Evolutionary conservation across 1,140 invertebrate species (phyloP).

Genomic region (Aphelinus atriplicis): DNA sequence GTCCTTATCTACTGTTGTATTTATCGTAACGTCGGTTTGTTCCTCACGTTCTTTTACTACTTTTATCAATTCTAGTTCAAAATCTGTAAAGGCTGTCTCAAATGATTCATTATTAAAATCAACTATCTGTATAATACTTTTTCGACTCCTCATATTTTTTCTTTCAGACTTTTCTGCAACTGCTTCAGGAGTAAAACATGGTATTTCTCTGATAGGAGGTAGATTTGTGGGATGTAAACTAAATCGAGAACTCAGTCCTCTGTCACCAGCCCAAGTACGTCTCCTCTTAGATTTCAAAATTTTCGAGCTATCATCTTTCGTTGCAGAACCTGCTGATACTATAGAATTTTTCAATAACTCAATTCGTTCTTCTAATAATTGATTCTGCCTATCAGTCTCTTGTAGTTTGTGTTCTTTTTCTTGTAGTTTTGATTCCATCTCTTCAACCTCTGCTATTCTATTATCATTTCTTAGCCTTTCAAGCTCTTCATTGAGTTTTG

Average conservation of each 20-base stretch:
- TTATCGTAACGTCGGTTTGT: conserved; percentile 9
- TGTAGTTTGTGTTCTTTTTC: conserved; percentile 47
- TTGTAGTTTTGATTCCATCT: conserved; percentile 50
- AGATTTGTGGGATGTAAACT: conserved; percentile 31
- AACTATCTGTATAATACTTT: conserved; percentile 45
- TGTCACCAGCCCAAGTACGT: conserved; percentile 46
- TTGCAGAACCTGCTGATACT: conserved; percentile 40
- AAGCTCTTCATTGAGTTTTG: conserved; percentile 62
- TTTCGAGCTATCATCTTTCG: conserved; percentile 22
- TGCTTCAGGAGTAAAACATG: conserved; percentile 23
- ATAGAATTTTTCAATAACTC: conserved; percentile 51
- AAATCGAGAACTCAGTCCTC: conserved; percentile 31
- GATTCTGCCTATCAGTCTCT: conserved; percentile 46
- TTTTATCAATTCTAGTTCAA: conserved; percentile 53
- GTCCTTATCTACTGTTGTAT: too few species aligned
- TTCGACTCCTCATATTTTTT: conserved; percentile 34
- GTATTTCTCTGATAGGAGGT: conserved; percentile 48
- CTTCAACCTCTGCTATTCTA: conserved; percentile 46
- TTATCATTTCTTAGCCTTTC: conserved; percentile 48
- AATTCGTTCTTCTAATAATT: conserved; percentile 51
- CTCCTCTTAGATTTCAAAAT: conserved; percentile 42
- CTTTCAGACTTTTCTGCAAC: conserved; percentile 28
- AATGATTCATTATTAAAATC: conserved; percentile 43
- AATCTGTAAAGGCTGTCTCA: conserved; percentile 49
- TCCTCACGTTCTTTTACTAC: conserved; percentile 38